Evolutionary conservation across 2,888 invertebrate genomes (phyloP).

Genomic region (Parasteatoda lunata): DNA sequence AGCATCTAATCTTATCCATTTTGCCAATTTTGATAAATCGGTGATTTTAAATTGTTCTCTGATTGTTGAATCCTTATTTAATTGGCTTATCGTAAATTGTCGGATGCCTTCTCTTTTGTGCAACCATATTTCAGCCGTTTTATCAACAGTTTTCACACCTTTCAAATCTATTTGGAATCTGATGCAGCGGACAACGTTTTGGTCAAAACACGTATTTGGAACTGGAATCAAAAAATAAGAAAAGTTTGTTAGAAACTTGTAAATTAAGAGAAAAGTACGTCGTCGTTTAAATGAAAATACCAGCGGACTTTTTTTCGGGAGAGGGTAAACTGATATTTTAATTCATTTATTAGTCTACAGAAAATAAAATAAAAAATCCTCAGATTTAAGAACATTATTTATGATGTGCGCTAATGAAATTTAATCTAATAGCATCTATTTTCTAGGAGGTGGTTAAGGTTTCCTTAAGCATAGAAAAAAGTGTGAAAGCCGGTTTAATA

Average conservation of each 20-base stretch:
- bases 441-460: no score
- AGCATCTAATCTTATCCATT: slow-evolving; percentile 35
- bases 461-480: no score
- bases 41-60: not conserved
- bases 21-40: slow-evolving; percentile 9
- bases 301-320: no score
- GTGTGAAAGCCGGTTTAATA: no score
- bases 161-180: slow-evolving; percentile 18
- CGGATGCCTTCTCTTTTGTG: slow-evolving; percentile 15
- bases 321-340: no score
- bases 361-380: no score
- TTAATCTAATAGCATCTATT: no score
- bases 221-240: slow-evolving; percentile 18
- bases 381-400: no score
- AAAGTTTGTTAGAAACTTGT: not conserved
- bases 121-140: slow-evolving; percentile 19
- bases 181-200: slow-evolving; percentile 13
- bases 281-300: no score
- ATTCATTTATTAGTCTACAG: no score
- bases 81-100: slow-evolving; percentile 11
- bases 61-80: slow-evolving; percentile 3
- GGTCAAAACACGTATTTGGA: slow-evolving; percentile 31
- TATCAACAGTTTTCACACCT: not conserved
- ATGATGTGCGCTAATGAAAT: no score
- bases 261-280: not conserved